These are phyloP conservation scores for Heloderma charlesbogerti DNA, from an alignment of 2,113 vertebrate species.

Conservation along the genomic window DNA sequence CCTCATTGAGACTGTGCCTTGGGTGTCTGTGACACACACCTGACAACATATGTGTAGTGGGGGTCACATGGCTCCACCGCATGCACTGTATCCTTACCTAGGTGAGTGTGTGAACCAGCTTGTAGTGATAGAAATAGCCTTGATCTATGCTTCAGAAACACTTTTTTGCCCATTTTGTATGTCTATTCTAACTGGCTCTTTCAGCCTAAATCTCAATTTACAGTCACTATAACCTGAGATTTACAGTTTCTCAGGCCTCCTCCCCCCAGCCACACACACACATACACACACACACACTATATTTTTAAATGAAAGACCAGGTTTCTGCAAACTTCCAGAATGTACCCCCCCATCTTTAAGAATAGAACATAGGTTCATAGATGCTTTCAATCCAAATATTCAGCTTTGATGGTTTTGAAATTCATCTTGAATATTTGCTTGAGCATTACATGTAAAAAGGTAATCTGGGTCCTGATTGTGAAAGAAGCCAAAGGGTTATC, in stretches of 20 bases:
- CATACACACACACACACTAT: neutral
- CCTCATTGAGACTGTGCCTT: neutral
- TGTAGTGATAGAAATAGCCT: neutral
- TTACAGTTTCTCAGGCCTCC: too few species aligned
- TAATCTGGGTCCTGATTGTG: neutral
- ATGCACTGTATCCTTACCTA: neutral
- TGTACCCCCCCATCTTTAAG: too few species aligned
- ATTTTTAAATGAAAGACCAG: neutral
- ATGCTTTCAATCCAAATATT: neutral
- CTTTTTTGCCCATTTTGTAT: too few species aligned
- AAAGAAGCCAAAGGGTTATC: neutral
- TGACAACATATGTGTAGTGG: neutral
- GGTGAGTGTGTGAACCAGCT: neutral
- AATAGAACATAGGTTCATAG: neutral
- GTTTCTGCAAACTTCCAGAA: neutral
- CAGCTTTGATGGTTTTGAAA: neutral
- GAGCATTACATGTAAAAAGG: neutral
- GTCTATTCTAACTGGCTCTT: too few species aligned
- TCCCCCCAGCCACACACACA: too few species aligned
- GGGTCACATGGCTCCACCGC: neutral
- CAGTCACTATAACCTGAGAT: too few species aligned
- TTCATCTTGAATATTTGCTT: conserved; percentile 4
- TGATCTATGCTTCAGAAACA: neutral
- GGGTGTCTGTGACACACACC: neutral
- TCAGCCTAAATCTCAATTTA: neutral